These are phyloP conservation scores for Pilophorus perplexus DNA, from an alignment of 2,888 invertebrate genomes.

Conservation along the genomic window DNA sequence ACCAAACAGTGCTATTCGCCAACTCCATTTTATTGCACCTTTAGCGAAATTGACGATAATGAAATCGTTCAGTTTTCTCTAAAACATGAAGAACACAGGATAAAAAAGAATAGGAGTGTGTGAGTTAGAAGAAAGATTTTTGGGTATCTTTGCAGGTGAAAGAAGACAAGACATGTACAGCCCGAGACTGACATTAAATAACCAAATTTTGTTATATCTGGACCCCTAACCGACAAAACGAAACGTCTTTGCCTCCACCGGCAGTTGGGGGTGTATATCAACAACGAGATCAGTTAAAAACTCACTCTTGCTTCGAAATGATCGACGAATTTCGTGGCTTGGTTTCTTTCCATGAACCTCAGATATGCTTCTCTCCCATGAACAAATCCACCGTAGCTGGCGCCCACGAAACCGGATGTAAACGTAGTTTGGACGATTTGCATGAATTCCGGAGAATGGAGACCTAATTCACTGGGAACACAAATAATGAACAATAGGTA, in stretches of 20 bases:
- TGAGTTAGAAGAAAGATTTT: too few relatives aligned
- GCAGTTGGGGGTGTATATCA: too few relatives aligned
- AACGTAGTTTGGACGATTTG: conserved; percentile 61
- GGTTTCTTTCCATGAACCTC: conserved; percentile 69
- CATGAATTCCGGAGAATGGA: conserved; percentile 61
- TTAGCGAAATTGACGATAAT: conserved; percentile 67
- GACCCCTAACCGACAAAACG: too few relatives aligned
- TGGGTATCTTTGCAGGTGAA: too few relatives aligned
- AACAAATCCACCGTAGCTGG: conserved; percentile 63
- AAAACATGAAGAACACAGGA: conserved; percentile 13
- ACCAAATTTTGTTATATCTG: too few relatives aligned
- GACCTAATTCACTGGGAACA: conserved; percentile 63
- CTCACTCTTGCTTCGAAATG: conserved; percentile 68
- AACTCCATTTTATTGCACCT: conserved; percentile 70
- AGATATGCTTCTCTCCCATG: conserved; percentile 61
- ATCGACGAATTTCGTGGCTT: conserved; percentile 66
- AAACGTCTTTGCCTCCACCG: too few relatives aligned
- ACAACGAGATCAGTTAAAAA: background rate
- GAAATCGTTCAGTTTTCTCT: conserved; percentile 69
- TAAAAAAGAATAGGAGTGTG: too few relatives aligned
- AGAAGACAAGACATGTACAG: background rate
- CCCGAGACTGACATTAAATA: background rate
- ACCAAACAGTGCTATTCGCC: conserved; percentile 66
- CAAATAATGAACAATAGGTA: too few relatives aligned
- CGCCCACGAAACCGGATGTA: conserved; percentile 63